phyloP scores from a whole-genome alignment of 1,140 invertebrate genomes.

The Philaenus spumarius region DNA sequence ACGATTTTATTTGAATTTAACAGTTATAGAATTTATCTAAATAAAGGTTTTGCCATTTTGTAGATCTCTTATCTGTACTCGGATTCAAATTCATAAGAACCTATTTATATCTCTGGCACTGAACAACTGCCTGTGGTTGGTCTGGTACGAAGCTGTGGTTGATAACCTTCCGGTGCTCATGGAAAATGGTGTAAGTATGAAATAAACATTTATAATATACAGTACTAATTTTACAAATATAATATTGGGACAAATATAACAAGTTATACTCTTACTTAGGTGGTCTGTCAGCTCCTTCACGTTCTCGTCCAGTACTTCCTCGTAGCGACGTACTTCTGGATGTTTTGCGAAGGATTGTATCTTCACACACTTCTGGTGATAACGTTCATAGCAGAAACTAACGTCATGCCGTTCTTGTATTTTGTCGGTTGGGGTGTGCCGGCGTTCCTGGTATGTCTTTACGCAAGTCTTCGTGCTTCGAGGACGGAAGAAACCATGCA shows the following conservation, averaged over 20 bases:
- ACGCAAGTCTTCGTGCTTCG: conserved; percentile 24
- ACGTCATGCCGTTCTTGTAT: conserved; percentile 58
- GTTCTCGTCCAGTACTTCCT: conserved; percentile 55
- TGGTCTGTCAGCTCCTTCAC: conserved; percentile 31
- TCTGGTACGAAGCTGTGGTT: conserved; percentile 48
- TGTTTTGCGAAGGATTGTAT: conserved; percentile 77
- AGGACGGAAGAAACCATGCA: conserved; percentile 25
- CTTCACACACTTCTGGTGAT: conserved; percentile 70
- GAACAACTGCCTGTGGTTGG: conserved; percentile 60
- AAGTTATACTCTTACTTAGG: no score
- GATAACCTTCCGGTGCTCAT: conserved; percentile 35
- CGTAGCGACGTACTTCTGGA: conserved; percentile 73
- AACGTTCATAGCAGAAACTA: conserved; percentile 59
- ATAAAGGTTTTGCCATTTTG: no score
- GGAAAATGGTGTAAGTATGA: conserved; percentile 40
- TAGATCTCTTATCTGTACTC: conserved; percentile 63
- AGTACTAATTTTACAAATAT: no score
- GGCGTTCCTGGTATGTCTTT: conserved; percentile 26
- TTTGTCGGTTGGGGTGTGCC: conserved; percentile 60
- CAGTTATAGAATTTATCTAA: no score
- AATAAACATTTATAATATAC: not conserved
- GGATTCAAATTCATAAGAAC: conserved; percentile 90
- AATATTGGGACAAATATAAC: no score
- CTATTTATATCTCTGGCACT: conserved; percentile 84
- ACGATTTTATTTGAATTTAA: no score